Evolutionary conservation across 2,797 vertebrate genomes (phyloP), one percentile per base, ranked within the genome.

Genomic region (Dicrostonyx torquatus): DNA sequence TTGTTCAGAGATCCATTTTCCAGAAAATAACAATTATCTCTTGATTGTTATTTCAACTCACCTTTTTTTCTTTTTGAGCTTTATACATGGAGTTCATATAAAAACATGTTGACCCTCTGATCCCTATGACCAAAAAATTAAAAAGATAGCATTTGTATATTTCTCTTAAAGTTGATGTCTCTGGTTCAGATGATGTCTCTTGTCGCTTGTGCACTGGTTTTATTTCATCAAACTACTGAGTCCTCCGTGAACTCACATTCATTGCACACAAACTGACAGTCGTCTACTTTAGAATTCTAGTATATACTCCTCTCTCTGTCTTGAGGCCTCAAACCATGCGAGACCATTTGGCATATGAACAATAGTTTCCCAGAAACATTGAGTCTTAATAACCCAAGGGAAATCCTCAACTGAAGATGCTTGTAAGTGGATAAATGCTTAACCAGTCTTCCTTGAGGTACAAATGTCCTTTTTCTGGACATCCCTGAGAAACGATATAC

Each of bases 381-480:
- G 78, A 34, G 7, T 45, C 22, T 85, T 91, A 93, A 93, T 91
- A n/a, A 62, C 95, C 73, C 95, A 17, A 43, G 75, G 91, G 79
- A 53, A 91, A 83, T 14, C 34, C n/a, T 86, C 66, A 68, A 40
- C 13, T 29, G 58, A 62, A 45, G 29, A 75, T 40, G 13, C 3
- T 43, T 85, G 31, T 50, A n/a, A 50, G 37, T 83, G 62, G 31
- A 37, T 88, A 68, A 76, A 43, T 45, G 1, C 29, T 55, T 64
- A 48, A 37, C 3, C 37, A 37, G 14, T 40, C 34, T 85, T 89
- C 68, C 13, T 85, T 93, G 9, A 37, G 13, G 20, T 75, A 12
- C 68, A 88, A 89, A 80, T 7, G 26, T 40, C 5, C 5, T 22
- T 60, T 93, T 62, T 34, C 15, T 58, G 24, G 2, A 87, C 55